Evolutionary conservation across 2,888 invertebrate genomes (phyloP), one percentile per base, ranked within the genome.

Genomic region (Peribatodes rhomboidaria): DNA sequence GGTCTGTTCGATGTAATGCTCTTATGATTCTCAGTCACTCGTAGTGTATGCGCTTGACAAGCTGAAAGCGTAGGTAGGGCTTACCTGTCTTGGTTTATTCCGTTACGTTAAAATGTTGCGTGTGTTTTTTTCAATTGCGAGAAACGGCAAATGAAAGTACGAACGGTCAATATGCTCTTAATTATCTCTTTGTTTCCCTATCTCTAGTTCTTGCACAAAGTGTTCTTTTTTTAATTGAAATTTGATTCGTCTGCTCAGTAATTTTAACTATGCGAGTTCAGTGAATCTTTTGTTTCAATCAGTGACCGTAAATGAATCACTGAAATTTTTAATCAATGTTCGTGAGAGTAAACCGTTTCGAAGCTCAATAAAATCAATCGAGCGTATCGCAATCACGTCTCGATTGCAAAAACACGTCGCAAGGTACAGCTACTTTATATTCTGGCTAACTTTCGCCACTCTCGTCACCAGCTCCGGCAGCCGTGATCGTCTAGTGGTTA

Each of bases 401-500:
- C 41, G 20, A 9, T 35, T 16, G 16, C 55, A 46, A 58, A 52
- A 50, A 56, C n/a, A 41, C 41, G 11, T 18, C 16, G 33, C 16
- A 22, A 67, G 47, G 27, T 41, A 35, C 41, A 50, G 14, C 20
- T 37, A 47, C 4, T 42, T 60, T 57, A 59, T 27, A 46, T 9
- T 49, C 1, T 49, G 6, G 13, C 35, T n/a, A 54, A 64, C 31
- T 66, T 72, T 69, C 22, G 46, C 2, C 22, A 8, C 46, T 22
- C 46, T 46, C 46, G 46, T 46, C 46, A 75, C 64, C 42, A 50
- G 73, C 71, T 74, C 71, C 71, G 71, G 3, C 68, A 86, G 86
- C 94, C 94, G 94, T 94, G 94, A 94, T 94, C 94, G 94, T 94
- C 94, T 94, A 94, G 94, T 95, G 95, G 95, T 95, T 95, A 95